These are phyloP conservation scores for Podarcis muralis DNA, from an alignment of 2,113 vertebrate species.

Conservation along the genomic window DNA sequence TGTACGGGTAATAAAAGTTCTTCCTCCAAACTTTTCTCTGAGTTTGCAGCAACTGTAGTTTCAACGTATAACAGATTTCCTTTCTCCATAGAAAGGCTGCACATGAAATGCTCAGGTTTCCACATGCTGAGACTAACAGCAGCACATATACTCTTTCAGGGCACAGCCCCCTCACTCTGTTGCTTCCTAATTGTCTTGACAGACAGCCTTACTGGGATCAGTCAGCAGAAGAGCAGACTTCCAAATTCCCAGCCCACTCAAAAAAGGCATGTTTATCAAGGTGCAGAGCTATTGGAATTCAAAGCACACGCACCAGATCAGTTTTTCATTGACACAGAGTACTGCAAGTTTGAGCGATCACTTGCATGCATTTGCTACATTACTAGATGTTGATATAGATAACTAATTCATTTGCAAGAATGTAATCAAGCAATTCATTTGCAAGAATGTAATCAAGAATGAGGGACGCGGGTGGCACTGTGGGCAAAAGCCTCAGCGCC, in stretches of 20 bases:
- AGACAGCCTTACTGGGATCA: neutral
- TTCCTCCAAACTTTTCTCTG: constrained; percentile 6
- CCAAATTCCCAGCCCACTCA: constrained; percentile 1
- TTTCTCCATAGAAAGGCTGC: neutral
- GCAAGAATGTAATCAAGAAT: no score
- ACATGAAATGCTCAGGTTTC: neutral
- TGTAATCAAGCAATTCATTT: neutral
- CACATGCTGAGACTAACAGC: neutral
- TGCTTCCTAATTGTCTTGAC: neutral
- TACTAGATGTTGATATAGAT: neutral
- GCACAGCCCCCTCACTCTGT: neutral
- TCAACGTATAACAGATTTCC: neutral
- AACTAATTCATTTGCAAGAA: neutral
- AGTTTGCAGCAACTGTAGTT: accelerated
- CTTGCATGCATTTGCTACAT: constrained; percentile 12
- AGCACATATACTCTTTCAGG: neutral
- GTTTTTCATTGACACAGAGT: constrained; percentile 50
- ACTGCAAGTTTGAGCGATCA: constrained; percentile 43
- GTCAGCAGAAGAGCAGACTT: constrained; percentile 33
- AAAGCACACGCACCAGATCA: constrained; percentile 15
- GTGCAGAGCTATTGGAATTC: constrained; percentile 62
- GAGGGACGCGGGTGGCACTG: no score
- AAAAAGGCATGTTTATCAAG: constrained; percentile 30
- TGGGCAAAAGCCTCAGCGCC: no score
- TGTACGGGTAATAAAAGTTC: constrained; percentile 19